Evolutionary conservation across 1,140 invertebrate genomes (phyloP).

Genomic region (Drosophila tristis): DNA sequence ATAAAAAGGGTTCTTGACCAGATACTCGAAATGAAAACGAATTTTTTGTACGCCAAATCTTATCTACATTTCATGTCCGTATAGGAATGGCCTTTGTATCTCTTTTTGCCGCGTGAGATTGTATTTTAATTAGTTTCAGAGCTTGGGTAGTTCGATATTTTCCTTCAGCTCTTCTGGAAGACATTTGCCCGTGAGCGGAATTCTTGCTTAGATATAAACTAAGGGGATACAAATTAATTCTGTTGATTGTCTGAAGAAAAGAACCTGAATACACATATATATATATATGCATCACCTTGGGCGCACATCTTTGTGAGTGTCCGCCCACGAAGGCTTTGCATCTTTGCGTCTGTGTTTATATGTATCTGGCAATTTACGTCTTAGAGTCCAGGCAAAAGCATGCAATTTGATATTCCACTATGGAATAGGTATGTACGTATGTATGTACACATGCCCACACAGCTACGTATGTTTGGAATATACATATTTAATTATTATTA

Average conservation of each 20-base stretch:
- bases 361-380: background rate
- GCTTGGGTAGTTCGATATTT: no score
- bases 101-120: slow-evolving; percentile 4
- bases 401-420: no score
- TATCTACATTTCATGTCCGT: slow-evolving; percentile 1
- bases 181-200: no score
- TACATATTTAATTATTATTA: background rate
- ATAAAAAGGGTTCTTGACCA: no score
- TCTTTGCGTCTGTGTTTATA: no score
- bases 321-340: no score
- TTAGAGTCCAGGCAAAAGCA: no score
- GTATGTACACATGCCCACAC: background rate
- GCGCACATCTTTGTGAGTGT: no score
- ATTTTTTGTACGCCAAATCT: slow-evolving; percentile 2
- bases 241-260: no score
- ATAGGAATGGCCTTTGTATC: background rate
- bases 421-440: background rate
- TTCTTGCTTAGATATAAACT: no score
- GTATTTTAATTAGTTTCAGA: slow-evolving; percentile 10
- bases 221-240: background rate
- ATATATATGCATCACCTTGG: background rate
- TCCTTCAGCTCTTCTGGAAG: no score
- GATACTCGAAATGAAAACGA: no score
- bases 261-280: background rate
- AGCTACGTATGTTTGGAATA: slow-evolving; percentile 13